phyloP scores from a whole-genome alignment of 2,888 invertebrate species.

The Syrista parreyssii region DNA sequence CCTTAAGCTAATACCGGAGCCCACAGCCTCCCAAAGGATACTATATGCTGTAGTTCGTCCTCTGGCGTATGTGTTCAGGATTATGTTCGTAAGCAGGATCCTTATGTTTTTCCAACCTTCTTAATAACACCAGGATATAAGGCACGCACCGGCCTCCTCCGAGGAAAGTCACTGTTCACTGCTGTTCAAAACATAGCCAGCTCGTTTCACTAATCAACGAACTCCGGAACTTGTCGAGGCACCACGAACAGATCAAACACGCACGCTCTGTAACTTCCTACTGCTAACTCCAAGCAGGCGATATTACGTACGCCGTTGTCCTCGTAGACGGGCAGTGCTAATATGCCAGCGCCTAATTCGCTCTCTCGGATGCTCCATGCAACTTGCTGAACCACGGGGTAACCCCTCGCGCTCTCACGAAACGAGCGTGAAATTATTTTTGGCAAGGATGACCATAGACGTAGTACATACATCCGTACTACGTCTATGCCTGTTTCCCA shows the following conservation, averaged over 20 bases:
- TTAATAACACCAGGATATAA: neutral
- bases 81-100: neutral
- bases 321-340: neutral
- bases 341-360: neutral
- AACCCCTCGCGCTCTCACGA: neutral
- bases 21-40: neutral
- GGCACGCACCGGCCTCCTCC: neutral
- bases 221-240: neutral
- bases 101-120: neutral
- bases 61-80: neutral
- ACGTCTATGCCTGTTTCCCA: neutral
- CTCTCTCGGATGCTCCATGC: neutral
- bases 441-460: constrained; percentile 40
- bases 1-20: neutral
- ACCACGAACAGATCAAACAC: neutral
- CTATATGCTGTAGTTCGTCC: neutral
- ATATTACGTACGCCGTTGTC: neutral
- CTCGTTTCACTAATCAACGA: neutral
- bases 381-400: neutral
- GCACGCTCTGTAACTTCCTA: neutral
- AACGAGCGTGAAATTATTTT: constrained; percentile 36
- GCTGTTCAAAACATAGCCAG: neutral
- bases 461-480: neutral
- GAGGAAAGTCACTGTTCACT: neutral
- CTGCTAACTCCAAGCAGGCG: neutral